Base-by-base conservation (phyloP, 2,888 invertebrate genomes). In the Leucoma salicis region DNA sequence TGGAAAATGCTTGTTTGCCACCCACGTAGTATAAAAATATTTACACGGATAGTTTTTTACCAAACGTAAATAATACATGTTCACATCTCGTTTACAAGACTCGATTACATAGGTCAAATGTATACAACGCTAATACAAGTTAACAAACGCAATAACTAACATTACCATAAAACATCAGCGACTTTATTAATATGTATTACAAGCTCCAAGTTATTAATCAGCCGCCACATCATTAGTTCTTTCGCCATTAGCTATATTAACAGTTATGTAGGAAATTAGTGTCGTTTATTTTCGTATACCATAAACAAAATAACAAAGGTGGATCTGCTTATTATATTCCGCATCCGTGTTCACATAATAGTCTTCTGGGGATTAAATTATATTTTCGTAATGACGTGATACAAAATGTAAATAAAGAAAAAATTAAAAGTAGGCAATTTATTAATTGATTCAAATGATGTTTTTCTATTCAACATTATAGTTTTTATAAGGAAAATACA, bases 401-500 rank as follows among this genome's bases (percentile, higher is more conserved):
- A 11, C 11, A 27, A 41, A 42, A 52, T 52, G 16, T 40, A 32
- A 45, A 29, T 11, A 42, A 29, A 42, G 11, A 43, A 29, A 31
- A 49, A 49, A 24, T 16, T 14, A 44, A 35, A 31, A 11, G 10
- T 10, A 53, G 42, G 42, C 51, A 49, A 49, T 46, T 51, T 38
- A 35, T 18, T 49, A 36, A 46, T 41, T 44, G 53, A 61, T 49
- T 57, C 36, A 49, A 46, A 57, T 61, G 21, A n/a, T n/a, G n/a
- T n/a, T 51, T 59, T 57, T 54, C 41, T 51, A 50, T 53, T 49
- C 12, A 16, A 18, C 8, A 37, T 29, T 32, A 44, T 49, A 39
- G 57, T 53, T 54, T n/a, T 41, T 34, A 46, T 56, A 43, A 49
- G 44, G 43, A 46, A 55, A 60, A 56, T 52, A 32, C 25, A 27